phyloP scores from a whole-genome alignment of 2,797 vertebrate genomes.

The Acestrorhynchus altus region DNA sequence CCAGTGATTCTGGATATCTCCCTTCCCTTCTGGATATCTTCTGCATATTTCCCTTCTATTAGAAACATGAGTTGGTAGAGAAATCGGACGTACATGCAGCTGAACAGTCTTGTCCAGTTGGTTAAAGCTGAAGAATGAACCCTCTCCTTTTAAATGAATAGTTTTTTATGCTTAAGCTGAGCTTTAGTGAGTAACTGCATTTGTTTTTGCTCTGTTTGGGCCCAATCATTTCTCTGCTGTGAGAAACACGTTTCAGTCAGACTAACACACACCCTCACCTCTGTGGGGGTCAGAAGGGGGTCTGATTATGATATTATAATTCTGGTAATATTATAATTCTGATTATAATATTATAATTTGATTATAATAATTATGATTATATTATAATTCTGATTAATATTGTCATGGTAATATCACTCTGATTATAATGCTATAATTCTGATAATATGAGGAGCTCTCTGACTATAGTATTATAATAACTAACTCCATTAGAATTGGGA shows the following conservation, averaged over 20 bases:
- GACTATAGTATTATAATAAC: no score
- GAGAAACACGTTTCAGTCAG: background rate
- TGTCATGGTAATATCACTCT: no score
- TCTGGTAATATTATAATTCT: background rate
- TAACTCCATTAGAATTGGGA: no score
- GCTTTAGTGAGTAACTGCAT: background rate
- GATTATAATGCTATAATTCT: no score
- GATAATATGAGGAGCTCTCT: no score
- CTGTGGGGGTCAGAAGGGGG: background rate
- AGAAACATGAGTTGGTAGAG: background rate
- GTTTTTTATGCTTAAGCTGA: no score
- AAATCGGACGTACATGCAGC: background rate
- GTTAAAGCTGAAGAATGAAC: background rate
- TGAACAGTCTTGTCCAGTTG: constrained; percentile 7
- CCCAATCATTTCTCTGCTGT: constrained; percentile 25
- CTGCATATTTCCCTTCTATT: no score
- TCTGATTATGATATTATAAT: background rate
- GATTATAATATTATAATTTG: no score
- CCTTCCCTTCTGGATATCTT: no score
- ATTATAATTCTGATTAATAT: no score
- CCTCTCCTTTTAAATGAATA: background rate
- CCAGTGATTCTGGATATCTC: no score
- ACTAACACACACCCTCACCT: background rate
- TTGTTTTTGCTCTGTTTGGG: background rate
- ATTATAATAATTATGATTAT: no score